These are phyloP conservation scores for Mimas tiliae DNA, from an alignment of 2,888 invertebrate species.

Conservation along the genomic window DNA sequence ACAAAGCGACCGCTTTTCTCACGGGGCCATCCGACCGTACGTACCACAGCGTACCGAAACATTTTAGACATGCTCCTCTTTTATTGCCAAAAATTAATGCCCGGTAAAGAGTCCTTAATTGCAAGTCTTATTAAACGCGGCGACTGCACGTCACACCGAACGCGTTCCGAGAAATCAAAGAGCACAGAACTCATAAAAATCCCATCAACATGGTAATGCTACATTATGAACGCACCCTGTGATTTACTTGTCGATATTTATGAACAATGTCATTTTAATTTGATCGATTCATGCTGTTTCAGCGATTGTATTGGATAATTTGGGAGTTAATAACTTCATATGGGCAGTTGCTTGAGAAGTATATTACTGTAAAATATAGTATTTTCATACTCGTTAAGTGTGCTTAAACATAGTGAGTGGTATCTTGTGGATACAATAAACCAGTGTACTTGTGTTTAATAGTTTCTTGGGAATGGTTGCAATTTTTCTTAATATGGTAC, in stretches of 20 bases:
- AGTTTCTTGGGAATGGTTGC: constrained; percentile 12
- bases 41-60: constrained; percentile 75
- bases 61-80: constrained; percentile 79
- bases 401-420: constrained; percentile 1
- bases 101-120: constrained; percentile 82
- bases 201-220: constrained; percentile 70
- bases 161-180: constrained; percentile 64
- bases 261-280: constrained; percentile 71
- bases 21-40: constrained; percentile 57
- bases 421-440: constrained; percentile 18
- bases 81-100: constrained; percentile 85
- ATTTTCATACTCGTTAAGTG: constrained; percentile 15
- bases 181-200: constrained; percentile 68
- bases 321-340: constrained; percentile 61
- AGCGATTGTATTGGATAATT: constrained; percentile 50
- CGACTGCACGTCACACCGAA: constrained; percentile 59
- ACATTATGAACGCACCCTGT: constrained; percentile 62
- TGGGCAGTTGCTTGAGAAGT: not conserved
- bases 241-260: constrained; percentile 56
- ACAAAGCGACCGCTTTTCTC: constrained; percentile 82
- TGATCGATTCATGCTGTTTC: constrained; percentile 64
- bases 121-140: constrained; percentile 57
- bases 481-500: not conserved
- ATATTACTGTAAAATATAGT: constrained; percentile 3
- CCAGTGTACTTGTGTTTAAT: not conserved